Percentiles rank a stretch among this genome's conserved stretches.
Evolutionary conservation across 2,797 vertebrate genomes (phyloP).

Genomic region (Gymnothorax reevesii): DNA sequence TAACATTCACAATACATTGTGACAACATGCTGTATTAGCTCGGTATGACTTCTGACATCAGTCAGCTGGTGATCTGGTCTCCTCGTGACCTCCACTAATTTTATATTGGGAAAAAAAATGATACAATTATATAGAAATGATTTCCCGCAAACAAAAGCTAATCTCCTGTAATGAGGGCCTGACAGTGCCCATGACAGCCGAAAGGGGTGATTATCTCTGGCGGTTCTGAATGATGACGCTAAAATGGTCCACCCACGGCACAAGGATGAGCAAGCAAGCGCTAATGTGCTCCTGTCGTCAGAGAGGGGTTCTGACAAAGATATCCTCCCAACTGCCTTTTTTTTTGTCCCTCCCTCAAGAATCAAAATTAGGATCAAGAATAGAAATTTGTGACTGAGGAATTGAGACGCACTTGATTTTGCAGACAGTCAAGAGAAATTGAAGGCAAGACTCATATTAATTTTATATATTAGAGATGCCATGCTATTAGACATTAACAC

Average conservation of each 20-base stretch:
- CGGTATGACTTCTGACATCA: neutral
- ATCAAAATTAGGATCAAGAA: no score
- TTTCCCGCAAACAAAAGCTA: neutral
- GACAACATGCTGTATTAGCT: neutral
- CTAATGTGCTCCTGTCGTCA: neutral
- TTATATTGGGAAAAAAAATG: neutral
- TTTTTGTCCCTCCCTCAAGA: neutral
- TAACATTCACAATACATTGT: no score
- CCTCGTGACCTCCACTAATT: neutral
- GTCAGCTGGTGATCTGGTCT: neutral
- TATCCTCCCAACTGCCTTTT: neutral
- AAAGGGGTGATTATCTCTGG: constrained; percentile 1
- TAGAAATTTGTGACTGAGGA: no score
- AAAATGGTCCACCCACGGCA: neutral
- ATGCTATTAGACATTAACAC: neutral
- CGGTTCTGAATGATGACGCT: neutral
- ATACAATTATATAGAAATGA: neutral
- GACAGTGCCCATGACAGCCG: neutral
- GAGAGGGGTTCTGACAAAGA: neutral
- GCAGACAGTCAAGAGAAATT: neutral
- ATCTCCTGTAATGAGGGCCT: neutral
- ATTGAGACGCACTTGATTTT: no score
- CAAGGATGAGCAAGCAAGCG: neutral
- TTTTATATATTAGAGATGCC: neutral
- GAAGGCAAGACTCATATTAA: neutral